Evolutionary conservation across 2,113 vertebrate species (phyloP), one percentile per base, ranked within the genome.

Genomic region (Ahaetulla prasina): DNA sequence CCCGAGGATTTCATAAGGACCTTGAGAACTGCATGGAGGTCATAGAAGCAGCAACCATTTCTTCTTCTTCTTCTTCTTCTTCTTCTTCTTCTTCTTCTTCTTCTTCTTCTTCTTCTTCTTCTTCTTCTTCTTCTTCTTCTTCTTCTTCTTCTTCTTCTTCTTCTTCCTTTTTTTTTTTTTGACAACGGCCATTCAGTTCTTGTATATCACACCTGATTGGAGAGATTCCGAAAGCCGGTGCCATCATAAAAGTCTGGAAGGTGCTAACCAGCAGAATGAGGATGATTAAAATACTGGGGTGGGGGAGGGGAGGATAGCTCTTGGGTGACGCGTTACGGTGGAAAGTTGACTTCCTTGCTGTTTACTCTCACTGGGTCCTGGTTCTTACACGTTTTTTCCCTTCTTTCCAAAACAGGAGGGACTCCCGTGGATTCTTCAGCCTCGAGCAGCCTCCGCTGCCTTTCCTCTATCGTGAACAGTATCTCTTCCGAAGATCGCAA

Each of bases 391-490:
- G n/a, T 14, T 8, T 30, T 30, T 10, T 57, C 2, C 90, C 80
- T 45, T 93, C 86, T 35, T 63, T 35, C 45, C 43, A 52, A 39
- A 86, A 54, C 94, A 98, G 98, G 97, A 97, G 96, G 96, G 97
- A 96, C 97, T 91, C 93, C 55, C 94, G 91, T 96, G 0, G 99
- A 99, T 94, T 98, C 98, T 0, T 98, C 98, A 0, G 98, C 97
- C 4, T 98, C 99, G 87, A 98, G 98, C 96, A 99, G 99, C 95
- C 99, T 99, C 25, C 98, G 98, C 45, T 98, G 98, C 25, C 98
- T 99, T 47, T 99, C 99, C 25, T 99, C 99, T 43, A 99, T 99
- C 88, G 99, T 99, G 96, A 98, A 99, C 98, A 99, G 99, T 95
- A 99, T 99, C 96, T 98, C 98, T 93, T 99, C 96, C 0, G 98